Percentiles rank a stretch among this genome's conserved stretches.
These are phyloP conservation scores for Drosophila suzukii DNA, from an alignment of 1,140 invertebrate genomes.

Conservation along the genomic window DNA sequence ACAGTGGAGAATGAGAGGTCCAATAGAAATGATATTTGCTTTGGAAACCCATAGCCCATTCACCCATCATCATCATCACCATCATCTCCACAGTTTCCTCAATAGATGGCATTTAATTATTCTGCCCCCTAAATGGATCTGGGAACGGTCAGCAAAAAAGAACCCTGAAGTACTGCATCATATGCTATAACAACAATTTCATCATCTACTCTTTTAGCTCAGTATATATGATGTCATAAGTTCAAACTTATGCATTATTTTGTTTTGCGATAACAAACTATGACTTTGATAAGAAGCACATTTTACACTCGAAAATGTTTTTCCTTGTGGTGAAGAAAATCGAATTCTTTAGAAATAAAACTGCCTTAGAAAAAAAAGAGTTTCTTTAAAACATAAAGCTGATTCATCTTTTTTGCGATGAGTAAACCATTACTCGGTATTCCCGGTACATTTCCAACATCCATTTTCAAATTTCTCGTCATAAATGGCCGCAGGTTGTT, in stretches of 20 bases:
- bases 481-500: slow-evolving; percentile 59
- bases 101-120: slow-evolving; percentile 39
- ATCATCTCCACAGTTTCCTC: slow-evolving; percentile 19
- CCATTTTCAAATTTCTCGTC: slow-evolving; percentile 43
- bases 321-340: background rate
- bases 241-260: slow-evolving; percentile 12
- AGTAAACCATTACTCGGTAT: slow-evolving; percentile 29
- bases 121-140: slow-evolving; percentile 24
- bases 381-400: background rate
- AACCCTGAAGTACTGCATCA: slow-evolving; percentile 24
- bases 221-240: slow-evolving; percentile 30
- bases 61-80: background rate
- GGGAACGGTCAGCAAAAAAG: slow-evolving; percentile 6
- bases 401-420: slow-evolving; percentile 10
- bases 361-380: background rate
- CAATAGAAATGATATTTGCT: slow-evolving; percentile 22
- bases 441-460: slow-evolving; percentile 18
- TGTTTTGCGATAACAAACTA: slow-evolving; percentile 16
- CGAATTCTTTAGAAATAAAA: background rate
- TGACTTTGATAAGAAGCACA: slow-evolving; percentile 12
- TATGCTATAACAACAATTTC: slow-evolving; percentile 10
- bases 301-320: too few relatives aligned
- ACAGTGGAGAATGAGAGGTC: slow-evolving; percentile 11
- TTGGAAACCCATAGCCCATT: slow-evolving; percentile 10
- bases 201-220: slow-evolving; percentile 18